Percentiles rank a stretch among this genome's conserved stretches.
Conservation (phyloP, 2,888 invertebrate species). For the Archips xylosteana region DNA sequence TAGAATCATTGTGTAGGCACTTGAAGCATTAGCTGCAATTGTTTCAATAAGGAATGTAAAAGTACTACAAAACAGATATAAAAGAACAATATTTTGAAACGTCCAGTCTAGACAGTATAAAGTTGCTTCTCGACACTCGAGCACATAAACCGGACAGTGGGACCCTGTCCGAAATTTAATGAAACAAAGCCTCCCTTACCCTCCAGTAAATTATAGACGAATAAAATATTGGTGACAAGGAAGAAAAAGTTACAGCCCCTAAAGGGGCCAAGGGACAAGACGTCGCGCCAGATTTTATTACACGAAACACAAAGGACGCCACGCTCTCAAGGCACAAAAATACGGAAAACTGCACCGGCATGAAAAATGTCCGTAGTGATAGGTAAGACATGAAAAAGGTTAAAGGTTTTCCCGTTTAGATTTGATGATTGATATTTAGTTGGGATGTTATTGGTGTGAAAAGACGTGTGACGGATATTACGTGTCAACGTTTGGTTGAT, state of each 20-base stretch:
- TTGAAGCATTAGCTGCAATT: neutral
- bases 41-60: neutral
- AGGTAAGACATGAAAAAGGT: slow-evolving; percentile 19
- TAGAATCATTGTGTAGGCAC: no score
- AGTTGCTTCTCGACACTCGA: slow-evolving; percentile 25
- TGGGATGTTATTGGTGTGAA: neutral
- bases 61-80: neutral
- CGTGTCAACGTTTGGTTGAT: neutral
- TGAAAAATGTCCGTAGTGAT: slow-evolving; percentile 52
- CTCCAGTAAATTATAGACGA: slow-evolving; percentile 71
- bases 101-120: slow-evolving; percentile 39
- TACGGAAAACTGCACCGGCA: slow-evolving; percentile 58
- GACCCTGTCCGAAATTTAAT: slow-evolving; percentile 62
- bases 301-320: slow-evolving; percentile 67
- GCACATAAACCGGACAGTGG: slow-evolving; percentile 56
- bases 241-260: slow-evolving; percentile 74
- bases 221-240: slow-evolving; percentile 76
- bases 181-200: slow-evolving; percentile 68
- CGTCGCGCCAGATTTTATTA: slow-evolving; percentile 78
- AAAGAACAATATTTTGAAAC: slow-evolving; percentile 16
- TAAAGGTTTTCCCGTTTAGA: slow-evolving; percentile 14
- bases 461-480: neutral
- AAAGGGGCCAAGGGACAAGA: slow-evolving; percentile 69
- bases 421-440: slow-evolving; percentile 15
- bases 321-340: slow-evolving; percentile 59